Evolutionary conservation across 2,888 invertebrate genomes (phyloP).

Genomic region (Meiosimyza decipiens): DNA sequence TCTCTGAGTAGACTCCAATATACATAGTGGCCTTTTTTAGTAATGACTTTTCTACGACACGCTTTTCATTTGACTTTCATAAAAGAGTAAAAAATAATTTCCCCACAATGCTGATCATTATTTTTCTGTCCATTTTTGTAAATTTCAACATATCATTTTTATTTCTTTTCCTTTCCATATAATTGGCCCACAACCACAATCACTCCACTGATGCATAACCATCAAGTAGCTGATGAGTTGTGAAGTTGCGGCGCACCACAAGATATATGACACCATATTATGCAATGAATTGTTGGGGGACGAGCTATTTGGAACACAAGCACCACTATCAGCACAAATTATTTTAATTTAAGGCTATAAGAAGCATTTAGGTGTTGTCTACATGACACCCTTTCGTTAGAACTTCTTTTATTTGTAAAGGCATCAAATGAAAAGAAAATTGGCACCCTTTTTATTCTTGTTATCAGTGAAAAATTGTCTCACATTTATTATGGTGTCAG

Average conservation of each 20-base stretch:
- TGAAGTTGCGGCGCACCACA: neutral
- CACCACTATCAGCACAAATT: neutral
- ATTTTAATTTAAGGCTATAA: conserved; percentile 21
- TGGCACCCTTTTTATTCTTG: no score
- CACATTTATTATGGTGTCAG: neutral
- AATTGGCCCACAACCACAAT: neutral
- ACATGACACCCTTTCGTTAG: neutral
- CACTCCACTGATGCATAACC: neutral
- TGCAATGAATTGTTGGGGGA: neutral
- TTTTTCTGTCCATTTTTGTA: no score
- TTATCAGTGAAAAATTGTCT: conserved; percentile 11
- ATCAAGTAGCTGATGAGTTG: conserved; percentile 10
- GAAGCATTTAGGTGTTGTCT: conserved; percentile 17
- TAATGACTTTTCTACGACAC: no score
- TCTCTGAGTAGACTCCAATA: no score
- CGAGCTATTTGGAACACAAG: neutral
- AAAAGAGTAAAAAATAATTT: no score
- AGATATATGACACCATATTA: conserved; percentile 12
- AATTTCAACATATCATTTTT: no score
- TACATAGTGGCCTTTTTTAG: no score
- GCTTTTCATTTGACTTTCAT: no score
- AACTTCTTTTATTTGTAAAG: neutral
- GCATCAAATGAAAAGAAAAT: no score
- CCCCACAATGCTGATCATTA: no score
- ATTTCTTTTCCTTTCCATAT: neutral